Evolutionary conservation across 30 jellyfish, hydroid and myxozoan genomes (phyloP), one percentile per base, ranked within the genome.

Genomic region (Hydractinia symbiolongicarpus): DNA sequence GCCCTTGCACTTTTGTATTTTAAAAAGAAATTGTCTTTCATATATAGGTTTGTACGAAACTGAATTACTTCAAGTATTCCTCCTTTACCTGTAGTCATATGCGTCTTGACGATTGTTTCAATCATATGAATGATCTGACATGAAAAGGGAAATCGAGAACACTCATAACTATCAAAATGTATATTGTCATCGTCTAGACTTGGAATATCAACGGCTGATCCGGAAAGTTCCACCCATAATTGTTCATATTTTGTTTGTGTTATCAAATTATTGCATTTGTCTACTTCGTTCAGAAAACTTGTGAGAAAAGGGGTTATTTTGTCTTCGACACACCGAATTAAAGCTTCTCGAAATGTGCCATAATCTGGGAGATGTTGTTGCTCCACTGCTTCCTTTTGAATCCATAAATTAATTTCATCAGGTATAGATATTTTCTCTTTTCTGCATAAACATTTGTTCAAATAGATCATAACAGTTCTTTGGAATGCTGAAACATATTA

Each of bases 321-420:
- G 10, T 79, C 77, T 55, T 86, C 95, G 61, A 86, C 83, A 10
- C 91, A 87, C 15, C 95, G 77, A 44, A 87, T 66, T 55, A 87
- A 87, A 40, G 88, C 87, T 58, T 87, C 91, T 8, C 95, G 85
- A 54, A 82, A 82, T 53, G 91, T 60, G 57, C 85, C 85, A 77
- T 77, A 77, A 54, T 61, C 54, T 1, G 85, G 85, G 3, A 54
- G 51, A 77, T 77, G 58, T 19, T 57, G 76, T 54, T 54, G 79
- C 53, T 77, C 85, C 9, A 77, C 77, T 4, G 85, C 85, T 77
- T 77, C 85, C 19, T 16, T 5, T 8, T 55, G 85, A 55, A 77
- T 30, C 85, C 85, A 77, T 54, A 14, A 10, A 9, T 53, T n/a
- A 50, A 77, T 79, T 8, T 77, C 51, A 30, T 74, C 83, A 30